Evolutionary conservation across 1,140 invertebrate genomes (phyloP).

Genomic region (Brachystomella parvula): DNA sequence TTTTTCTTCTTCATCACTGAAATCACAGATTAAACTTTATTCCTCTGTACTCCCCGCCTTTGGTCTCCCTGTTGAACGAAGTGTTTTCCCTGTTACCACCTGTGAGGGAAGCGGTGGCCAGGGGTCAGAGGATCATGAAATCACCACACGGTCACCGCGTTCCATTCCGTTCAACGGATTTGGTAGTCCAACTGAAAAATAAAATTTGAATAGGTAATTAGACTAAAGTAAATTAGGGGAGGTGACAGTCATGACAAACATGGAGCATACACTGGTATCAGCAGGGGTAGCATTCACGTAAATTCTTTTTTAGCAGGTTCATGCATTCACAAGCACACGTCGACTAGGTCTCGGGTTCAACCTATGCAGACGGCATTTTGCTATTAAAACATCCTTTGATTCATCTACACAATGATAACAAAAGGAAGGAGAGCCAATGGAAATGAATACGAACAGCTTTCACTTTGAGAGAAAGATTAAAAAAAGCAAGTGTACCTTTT

Average conservation of each 20-base stretch:
- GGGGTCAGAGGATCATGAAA: no score
- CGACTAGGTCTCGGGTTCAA: no score
- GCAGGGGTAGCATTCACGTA: not conserved
- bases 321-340: no score
- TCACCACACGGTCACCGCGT: not conserved
- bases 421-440: no score
- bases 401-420: no score
- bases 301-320: not conserved
- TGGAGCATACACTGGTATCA: not conserved
- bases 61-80: not conserved
- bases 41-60: not conserved
- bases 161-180: conserved; percentile 24
- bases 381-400: no score
- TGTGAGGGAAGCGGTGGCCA: no score
- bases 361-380: not conserved
- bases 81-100: no score
- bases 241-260: no score
- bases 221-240: not conserved
- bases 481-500: not conserved
- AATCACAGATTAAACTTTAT: conserved; percentile 25
- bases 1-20: conserved; percentile 19
- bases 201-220: not conserved
- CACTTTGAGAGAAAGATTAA: not conserved
- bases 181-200: conserved; percentile 25
- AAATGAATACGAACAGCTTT: no score